phyloP scores from a whole-genome alignment of 2,888 invertebrate genomes.

The Calameuta pallipes region DNA sequence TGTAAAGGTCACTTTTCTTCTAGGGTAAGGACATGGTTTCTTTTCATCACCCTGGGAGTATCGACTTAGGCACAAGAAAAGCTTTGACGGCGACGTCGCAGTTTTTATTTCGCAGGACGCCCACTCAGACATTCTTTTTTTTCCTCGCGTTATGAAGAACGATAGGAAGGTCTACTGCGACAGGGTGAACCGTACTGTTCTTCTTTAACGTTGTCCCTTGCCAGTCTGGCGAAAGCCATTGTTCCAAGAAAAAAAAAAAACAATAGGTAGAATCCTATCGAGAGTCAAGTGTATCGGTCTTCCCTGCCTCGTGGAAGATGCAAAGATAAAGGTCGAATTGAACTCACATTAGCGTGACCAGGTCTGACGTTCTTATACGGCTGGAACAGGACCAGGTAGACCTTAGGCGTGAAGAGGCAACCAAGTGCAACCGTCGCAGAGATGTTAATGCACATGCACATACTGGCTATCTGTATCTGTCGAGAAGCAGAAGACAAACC shows the following conservation, averaged over 20 bases:
- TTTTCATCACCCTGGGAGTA: neutral
- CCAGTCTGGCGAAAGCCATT: neutral
- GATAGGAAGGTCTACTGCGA: neutral
- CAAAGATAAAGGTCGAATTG: constrained; percentile 16
- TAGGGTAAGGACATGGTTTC: neutral
- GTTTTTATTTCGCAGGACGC: neutral
- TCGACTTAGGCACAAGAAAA: neutral
- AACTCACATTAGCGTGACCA: constrained; percentile 64
- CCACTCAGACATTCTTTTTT: neutral
- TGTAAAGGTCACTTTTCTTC: neutral
- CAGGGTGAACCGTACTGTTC: neutral
- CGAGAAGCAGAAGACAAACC: neutral
- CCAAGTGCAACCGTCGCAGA: constrained; percentile 81
- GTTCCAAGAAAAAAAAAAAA: neutral
- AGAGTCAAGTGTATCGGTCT: neutral
- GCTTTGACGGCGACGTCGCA: neutral
- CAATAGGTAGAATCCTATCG: neutral
- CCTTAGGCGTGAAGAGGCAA: constrained; percentile 81
- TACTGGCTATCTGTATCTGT: constrained; percentile 81
- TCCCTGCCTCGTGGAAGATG: neutral
- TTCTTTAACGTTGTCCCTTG: neutral
- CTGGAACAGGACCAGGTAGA: constrained; percentile 82
- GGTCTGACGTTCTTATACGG: constrained; percentile 82
- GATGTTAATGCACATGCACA: constrained; percentile 82
- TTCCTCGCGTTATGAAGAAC: neutral